These are phyloP conservation scores for Solen grandis DNA, from an alignment of 1,140 invertebrate genomes.

Conservation along the genomic window DNA sequence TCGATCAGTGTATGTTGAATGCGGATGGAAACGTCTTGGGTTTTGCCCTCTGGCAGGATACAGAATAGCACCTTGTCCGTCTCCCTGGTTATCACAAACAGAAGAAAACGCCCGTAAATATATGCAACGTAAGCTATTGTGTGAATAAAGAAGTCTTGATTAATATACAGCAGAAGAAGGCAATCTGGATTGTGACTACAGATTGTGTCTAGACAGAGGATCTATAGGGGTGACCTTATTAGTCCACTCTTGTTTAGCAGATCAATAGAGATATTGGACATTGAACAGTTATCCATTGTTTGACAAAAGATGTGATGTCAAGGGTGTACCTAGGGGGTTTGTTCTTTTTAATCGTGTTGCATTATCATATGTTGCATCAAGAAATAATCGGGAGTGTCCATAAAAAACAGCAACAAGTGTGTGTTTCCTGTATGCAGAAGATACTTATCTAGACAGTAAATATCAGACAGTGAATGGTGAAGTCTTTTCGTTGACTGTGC, in stretches of 20 bases:
- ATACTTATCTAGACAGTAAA: no score
- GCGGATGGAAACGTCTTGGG: constrained; percentile 67
- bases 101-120: neutral
- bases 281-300: no score
- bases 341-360: neutral
- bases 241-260: neutral
- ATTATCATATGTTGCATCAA: no score
- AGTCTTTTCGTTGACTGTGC: no score
- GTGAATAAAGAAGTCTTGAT: neutral
- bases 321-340: neutral
- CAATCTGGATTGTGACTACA: neutral
- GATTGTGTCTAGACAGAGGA: neutral
- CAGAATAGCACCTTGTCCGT: constrained; percentile 77
- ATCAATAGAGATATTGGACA: constrained; percentile 1
- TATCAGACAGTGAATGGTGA: no score
- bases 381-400: no score
- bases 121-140: neutral
- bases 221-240: neutral
- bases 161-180: neutral
- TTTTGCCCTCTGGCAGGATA: constrained; percentile 65
- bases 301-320: no score
- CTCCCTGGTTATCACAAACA: constrained; percentile 62
- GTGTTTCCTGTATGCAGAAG: no score
- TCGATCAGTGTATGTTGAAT: constrained; percentile 77
- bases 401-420: no score